phyloP scores from a whole-genome alignment of 2,888 invertebrate genomes.

The Diaperis boleti region DNA sequence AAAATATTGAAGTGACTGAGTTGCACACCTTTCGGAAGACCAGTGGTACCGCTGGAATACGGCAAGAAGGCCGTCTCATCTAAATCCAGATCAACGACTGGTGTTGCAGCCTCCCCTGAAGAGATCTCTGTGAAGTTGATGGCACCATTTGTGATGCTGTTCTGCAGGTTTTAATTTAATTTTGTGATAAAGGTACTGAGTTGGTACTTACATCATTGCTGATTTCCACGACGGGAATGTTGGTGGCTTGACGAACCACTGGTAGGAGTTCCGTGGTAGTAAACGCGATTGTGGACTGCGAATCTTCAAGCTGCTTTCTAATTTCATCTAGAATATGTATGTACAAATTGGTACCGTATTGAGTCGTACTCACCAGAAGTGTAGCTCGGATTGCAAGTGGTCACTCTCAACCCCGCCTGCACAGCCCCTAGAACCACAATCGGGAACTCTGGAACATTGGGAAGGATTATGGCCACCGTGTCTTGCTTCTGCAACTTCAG shows the following conservation, averaged over 20 bases:
- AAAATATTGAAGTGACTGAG: constrained; percentile 65
- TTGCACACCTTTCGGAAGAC: constrained; percentile 81
- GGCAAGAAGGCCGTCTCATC: constrained; percentile 76
- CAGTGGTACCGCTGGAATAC: constrained; percentile 89
- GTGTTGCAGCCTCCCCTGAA: constrained; percentile 62
- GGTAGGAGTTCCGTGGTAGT: constrained; percentile 5
- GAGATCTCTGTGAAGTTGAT: constrained; percentile 72
- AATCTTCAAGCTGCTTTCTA: constrained; percentile 71
- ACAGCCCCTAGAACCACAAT: constrained; percentile 75
- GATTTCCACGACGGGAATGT: constrained; percentile 19
- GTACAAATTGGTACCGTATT: neutral
- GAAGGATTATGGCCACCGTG: constrained; percentile 76
- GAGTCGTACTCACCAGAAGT: constrained; percentile 66
- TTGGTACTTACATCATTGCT: constrained; percentile 11
- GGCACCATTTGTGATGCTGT: constrained; percentile 65
- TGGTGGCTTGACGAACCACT: constrained; percentile 15
- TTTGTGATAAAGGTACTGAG: too few species aligned
- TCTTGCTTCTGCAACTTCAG: constrained; percentile 72
- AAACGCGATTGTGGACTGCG: constrained; percentile 57
- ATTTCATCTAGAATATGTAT: constrained; percentile 76
- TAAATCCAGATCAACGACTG: constrained; percentile 65
- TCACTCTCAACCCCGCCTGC: constrained; percentile 76
- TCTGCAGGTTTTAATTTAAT: neutral
- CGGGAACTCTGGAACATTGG: constrained; percentile 82
- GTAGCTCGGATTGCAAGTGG: constrained; percentile 80